phyloP scores from a whole-genome alignment of 2,797 vertebrate genomes.

The Acanthurus tractus region DNA sequence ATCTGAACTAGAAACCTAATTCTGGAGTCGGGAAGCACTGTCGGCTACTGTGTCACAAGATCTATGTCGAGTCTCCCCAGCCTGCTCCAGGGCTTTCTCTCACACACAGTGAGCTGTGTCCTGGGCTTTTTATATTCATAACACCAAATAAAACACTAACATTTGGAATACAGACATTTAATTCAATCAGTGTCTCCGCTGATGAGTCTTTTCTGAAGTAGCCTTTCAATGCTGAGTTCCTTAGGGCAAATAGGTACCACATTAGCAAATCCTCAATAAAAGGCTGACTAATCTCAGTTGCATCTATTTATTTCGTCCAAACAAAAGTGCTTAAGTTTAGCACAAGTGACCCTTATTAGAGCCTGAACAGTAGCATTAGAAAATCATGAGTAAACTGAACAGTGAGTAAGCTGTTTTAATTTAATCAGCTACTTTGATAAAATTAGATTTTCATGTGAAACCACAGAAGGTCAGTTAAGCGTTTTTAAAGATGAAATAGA shows the following conservation, averaged over 20 bases:
- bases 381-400: neutral
- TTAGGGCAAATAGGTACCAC: no score
- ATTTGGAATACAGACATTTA: slow-evolving; percentile 49
- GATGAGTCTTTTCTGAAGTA: slow-evolving; percentile 1
- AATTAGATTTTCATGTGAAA: neutral
- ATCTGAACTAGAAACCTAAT: slow-evolving; percentile 67
- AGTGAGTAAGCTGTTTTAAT: neutral
- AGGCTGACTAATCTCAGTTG: no score
- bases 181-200: slow-evolving; percentile 45
- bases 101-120: slow-evolving; percentile 69
- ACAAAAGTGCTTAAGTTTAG: no score
- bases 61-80: slow-evolving; percentile 39
- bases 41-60: slow-evolving; percentile 72
- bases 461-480: neutral
- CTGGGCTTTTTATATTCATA: slow-evolving; percentile 30
- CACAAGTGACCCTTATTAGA: no score
- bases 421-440: neutral
- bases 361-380: neutral
- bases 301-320: no score
- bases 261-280: no score
- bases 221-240: no score
- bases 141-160: slow-evolving; percentile 18
- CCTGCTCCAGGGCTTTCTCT: slow-evolving; percentile 67
- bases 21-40: slow-evolving; percentile 48
- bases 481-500: neutral